Conservation (phyloP, 2,888 invertebrate species). For the Balanococcus diminutus region DNA sequence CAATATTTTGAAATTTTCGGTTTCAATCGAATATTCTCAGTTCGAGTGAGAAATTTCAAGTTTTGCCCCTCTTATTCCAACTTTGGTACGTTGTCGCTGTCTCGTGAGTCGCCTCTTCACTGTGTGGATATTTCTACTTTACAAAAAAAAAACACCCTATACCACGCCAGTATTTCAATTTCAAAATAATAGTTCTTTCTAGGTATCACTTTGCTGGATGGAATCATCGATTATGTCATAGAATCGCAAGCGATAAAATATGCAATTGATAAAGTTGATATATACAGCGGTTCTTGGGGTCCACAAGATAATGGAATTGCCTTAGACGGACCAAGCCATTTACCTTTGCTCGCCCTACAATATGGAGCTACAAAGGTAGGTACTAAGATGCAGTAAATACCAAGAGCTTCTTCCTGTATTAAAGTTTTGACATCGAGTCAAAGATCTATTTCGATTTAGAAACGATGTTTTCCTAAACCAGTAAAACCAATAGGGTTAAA, state of each 20-base stretch:
- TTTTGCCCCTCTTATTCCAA: too few species aligned
- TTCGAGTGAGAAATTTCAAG: too few species aligned
- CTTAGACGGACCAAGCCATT: slow-evolving; percentile 83
- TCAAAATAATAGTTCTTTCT: slow-evolving; percentile 38
- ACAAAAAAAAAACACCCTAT: too few species aligned
- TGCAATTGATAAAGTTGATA: slow-evolving; percentile 79
- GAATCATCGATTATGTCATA: slow-evolving; percentile 81
- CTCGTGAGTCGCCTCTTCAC: too few species aligned
- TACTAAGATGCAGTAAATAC: not conserved
- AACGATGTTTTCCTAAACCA: not conserved
- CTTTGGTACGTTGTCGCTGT: too few species aligned
- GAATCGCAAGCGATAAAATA: slow-evolving; percentile 85
- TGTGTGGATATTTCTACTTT: too few species aligned
- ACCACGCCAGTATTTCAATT: too few species aligned
- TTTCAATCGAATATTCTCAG: too few species aligned
- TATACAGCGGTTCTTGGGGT: slow-evolving; percentile 93
- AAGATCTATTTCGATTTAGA: not conserved
- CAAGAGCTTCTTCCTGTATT: not conserved
- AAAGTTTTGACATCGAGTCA: not conserved
- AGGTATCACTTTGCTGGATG: slow-evolving; percentile 87
- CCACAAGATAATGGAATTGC: slow-evolving; percentile 89
- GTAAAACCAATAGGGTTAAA: not conserved
- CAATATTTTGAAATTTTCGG: too few species aligned
- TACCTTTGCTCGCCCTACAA: slow-evolving; percentile 77
- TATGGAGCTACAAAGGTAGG: slow-evolving; percentile 75